Percentiles rank a stretch among this genome's conserved stretches.
phyloP scores from a whole-genome alignment of 2,888 invertebrate genomes.

The Cryptus armator region DNA sequence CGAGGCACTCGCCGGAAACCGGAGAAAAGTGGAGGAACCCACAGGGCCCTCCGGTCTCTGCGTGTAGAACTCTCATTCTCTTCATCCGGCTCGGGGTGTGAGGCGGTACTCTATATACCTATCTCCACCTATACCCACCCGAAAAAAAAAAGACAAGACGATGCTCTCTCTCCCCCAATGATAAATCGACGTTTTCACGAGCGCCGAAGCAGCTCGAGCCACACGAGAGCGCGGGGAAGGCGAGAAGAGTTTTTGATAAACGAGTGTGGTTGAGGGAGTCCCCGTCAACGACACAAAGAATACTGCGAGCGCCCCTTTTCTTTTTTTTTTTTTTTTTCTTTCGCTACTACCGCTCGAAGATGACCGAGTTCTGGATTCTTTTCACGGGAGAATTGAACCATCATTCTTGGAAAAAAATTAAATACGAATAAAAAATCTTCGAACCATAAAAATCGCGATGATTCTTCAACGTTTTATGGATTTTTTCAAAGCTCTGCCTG shows the following conservation, averaged over 20 bases:
- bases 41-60: conserved; percentile 48
- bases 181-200: conserved; percentile 70
- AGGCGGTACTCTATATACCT: conserved; percentile 4
- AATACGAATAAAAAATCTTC: not conserved
- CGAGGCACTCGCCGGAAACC: conserved; percentile 56
- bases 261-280: conserved; percentile 49
- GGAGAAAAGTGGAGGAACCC: conserved; percentile 64
- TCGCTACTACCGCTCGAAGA: not conserved
- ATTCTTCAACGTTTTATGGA: not conserved
- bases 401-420: not conserved
- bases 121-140: not conserved
- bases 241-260: conserved; percentile 61
- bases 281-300: conserved; percentile 13
- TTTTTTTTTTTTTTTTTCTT: conserved; percentile 4
- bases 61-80: conserved; percentile 16
- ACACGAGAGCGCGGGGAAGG: conserved; percentile 27
- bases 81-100: conserved; percentile 38
- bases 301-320: not conserved
- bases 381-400: not conserved
- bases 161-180: conserved; percentile 53
- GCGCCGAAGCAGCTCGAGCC: conserved; percentile 47
- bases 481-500: not conserved
- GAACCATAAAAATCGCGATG: not conserved
- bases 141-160: conserved; percentile 36
- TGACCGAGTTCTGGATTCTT: not conserved